A percentile compares a stretch with the other conserved stretches of the same genome.
Evolutionary conservation across 2,888 invertebrate genomes (phyloP).

Genomic region (Agriopis leucophaearia): DNA sequence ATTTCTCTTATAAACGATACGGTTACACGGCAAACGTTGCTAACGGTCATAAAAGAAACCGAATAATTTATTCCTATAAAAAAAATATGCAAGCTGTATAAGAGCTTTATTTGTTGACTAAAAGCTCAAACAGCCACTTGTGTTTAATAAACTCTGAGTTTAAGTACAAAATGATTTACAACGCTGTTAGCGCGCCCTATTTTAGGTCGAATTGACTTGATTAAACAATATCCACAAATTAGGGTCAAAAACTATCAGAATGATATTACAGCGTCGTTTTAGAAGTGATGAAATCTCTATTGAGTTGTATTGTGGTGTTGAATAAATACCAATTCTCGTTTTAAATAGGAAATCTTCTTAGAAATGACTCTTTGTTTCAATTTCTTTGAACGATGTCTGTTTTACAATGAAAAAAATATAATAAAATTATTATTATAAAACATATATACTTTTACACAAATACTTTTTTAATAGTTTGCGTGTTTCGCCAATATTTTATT

Average conservation of each 20-base stretch:
- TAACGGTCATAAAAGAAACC: not conserved
- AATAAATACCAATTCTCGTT: too few species aligned
- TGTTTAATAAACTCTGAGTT: conserved; percentile 17
- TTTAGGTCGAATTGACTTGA: conserved; percentile 20
- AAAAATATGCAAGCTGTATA: conserved; percentile 7
- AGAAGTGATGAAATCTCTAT: not conserved
- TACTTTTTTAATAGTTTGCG: too few species aligned
- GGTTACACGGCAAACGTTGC: too few species aligned
- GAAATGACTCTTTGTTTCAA: too few species aligned
- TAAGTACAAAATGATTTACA: conserved; percentile 25
- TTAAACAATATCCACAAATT: conserved; percentile 18
- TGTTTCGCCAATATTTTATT: too few species aligned
- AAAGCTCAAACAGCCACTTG: conserved; percentile 15
- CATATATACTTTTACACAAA: too few species aligned
- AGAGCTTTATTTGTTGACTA: conserved; percentile 1
- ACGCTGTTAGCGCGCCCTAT: conserved; percentile 20
- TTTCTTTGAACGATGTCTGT: too few species aligned
- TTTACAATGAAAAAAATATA: too few species aligned
- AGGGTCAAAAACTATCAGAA: conserved; percentile 15
- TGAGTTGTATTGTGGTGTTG: too few species aligned
- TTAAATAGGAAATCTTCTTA: too few species aligned
- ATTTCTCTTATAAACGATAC: too few species aligned
- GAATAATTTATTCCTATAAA: not conserved
- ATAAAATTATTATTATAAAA: too few species aligned
- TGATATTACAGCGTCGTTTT: not conserved